Evolutionary conservation across 2,888 invertebrate species (phyloP).

Genomic region (Cotesia congregata): DNA sequence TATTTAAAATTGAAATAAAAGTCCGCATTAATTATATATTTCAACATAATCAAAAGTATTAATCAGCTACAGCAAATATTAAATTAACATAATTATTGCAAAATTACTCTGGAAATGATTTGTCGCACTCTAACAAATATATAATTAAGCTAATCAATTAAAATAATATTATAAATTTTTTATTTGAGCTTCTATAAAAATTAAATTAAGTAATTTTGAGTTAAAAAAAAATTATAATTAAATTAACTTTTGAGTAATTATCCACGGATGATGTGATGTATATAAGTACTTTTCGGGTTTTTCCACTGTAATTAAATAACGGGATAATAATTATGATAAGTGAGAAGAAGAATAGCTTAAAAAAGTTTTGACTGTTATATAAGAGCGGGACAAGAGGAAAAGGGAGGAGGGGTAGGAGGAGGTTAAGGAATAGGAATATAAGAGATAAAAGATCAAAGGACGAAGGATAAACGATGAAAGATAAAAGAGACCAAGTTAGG

Average conservation of each 20-base stretch:
- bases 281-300: neutral
- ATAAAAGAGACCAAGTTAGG: neutral
- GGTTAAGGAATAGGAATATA: neutral
- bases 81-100: neutral
- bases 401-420: neutral
- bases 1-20: too few relatives aligned
- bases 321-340: neutral
- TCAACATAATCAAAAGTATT: too few relatives aligned
- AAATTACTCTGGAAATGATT: neutral
- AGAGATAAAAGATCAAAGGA: neutral
- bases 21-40: too few relatives aligned
- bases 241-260: conserved; percentile 12
- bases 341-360: neutral
- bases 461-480: neutral
- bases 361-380: neutral
- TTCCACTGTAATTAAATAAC: neutral
- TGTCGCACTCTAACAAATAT: neutral
- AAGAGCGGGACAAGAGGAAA: neutral
- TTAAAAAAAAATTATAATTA: conserved; percentile 3
- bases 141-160: neutral
- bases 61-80: too few relatives aligned
- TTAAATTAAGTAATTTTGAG: neutral
- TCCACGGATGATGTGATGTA: neutral
- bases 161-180: neutral
- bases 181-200: neutral